Conservation (phyloP, 2,888 invertebrate genomes). For the Eudasyphora cyanicolor region DNA sequence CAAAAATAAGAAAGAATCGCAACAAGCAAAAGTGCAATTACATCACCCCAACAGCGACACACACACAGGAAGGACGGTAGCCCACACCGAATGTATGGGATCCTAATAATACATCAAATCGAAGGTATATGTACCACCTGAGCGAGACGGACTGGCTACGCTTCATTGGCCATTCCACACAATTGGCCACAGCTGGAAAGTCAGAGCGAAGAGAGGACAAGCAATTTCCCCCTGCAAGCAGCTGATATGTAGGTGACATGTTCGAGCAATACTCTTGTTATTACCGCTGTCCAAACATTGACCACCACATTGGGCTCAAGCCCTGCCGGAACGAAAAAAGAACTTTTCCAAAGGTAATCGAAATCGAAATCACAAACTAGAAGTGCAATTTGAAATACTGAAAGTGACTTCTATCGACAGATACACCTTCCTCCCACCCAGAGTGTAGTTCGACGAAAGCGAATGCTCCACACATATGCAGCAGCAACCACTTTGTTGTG, state of each 20-base stretch:
- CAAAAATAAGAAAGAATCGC: not conserved
- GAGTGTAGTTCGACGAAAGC: too few species aligned
- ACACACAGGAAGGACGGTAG: not conserved
- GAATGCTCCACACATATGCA: not conserved
- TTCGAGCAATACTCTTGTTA: not conserved
- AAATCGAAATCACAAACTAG: too few species aligned
- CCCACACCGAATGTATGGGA: not conserved
- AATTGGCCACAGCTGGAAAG: not conserved
- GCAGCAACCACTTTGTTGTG: not conserved
- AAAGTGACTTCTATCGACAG: not conserved
- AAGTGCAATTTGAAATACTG: not conserved
- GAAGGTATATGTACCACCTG: not conserved
- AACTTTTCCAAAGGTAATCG: too few species aligned
- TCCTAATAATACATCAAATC: not conserved
- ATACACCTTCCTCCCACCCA: not conserved
- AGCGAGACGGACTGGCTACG: not conserved
- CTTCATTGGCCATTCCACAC: not conserved
- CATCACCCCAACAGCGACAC: conserved; percentile 22
- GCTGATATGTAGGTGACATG: not conserved
- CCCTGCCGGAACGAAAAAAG: too few species aligned
- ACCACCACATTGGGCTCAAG: not conserved
- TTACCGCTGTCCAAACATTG: not conserved
- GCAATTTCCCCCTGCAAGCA: not conserved
- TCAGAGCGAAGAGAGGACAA: not conserved
- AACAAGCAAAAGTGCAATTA: conserved; percentile 51